Base-by-base conservation (phyloP, 1,140 invertebrate species). In the Eulimnadia texana region DNA sequence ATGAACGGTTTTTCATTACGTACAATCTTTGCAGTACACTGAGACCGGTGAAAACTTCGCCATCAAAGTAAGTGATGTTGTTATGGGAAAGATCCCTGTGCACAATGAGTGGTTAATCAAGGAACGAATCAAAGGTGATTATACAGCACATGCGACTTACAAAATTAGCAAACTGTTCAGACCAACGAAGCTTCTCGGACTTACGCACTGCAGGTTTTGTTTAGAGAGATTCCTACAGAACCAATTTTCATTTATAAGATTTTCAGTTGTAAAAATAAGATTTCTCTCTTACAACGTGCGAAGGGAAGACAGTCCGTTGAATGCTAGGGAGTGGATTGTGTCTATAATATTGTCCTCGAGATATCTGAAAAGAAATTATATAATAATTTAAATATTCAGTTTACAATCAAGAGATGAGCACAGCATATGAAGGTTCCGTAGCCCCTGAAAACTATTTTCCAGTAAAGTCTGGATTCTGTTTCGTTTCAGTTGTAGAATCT, bases 151-250 rank as follows among this genome's bases (percentile, higher is more conserved):
- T 6, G 16, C 6, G 16, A 42, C 33, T 42, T 42, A 42, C 33
- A 42, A 42, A 42, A 9, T 42, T 42, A 6, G 6, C 33, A 42
- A 16, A 6, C 65, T 66, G 16, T 67, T 64, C 52, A 75, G 66
- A 20, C 75, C 74, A 52, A 68, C 71, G 58, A 77, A 72, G 10
- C 70, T 66, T 0, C 71, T 73, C 52, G 74, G 72, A 24, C 62
- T 62, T 13, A 77, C 65, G 16, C 62, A 63, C n/a, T 60, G 27
- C 2, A 77, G 68, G 0, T 59, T 20, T 60, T 77, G 76, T 27
- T 69, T 54, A n/a, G 74, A 74, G 6, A 78, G 61, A 63, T 73
- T 71, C 60, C 73, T 74, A 66, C n/a, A n/a, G n/a, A n/a, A n/a
- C n/a, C n/a, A n/a, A n/a, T n/a, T n/a, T n/a, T n/a, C n/a, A n/a